Evolutionary conservation across 2,113 vertebrate genomes (phyloP).

Genomic region (Rhea americana): DNA sequence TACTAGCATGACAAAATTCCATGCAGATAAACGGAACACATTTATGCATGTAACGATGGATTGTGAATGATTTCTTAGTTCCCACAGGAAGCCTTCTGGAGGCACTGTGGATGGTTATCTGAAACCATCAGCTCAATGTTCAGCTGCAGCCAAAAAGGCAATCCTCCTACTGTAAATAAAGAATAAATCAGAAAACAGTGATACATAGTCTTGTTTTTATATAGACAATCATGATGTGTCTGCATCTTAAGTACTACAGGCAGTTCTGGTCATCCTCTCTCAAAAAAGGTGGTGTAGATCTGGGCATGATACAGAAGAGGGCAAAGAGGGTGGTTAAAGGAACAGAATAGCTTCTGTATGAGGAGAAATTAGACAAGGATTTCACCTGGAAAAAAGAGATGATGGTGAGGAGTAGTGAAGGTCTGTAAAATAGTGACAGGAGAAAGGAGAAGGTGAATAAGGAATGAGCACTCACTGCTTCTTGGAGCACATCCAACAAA

Average conservation of each 20-base stretch:
- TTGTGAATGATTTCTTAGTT: not conserved
- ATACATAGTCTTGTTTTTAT: not conserved
- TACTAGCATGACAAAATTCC: not conserved
- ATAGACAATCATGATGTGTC: not conserved
- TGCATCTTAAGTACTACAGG: not conserved
- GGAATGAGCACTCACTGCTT: not conserved
- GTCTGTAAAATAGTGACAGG: not conserved
- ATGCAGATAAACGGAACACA: not conserved
- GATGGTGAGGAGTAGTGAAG: not conserved
- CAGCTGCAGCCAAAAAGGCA: not conserved
- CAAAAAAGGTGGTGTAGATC: not conserved
- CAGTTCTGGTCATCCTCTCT: not conserved
- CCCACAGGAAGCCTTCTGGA: not conserved
- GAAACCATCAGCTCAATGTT: not conserved
- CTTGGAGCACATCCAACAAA: not conserved
- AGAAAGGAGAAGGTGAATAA: not conserved
- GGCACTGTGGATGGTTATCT: not conserved
- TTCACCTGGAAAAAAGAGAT: not conserved
- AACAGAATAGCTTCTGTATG: not conserved
- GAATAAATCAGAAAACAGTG: not conserved
- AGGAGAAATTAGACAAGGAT: not conserved
- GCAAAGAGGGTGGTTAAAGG: not conserved
- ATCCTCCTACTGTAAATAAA: not conserved
- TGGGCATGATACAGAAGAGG: not conserved
- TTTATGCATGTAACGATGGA: not conserved